A percentile compares a stretch with the other conserved stretches of the same genome.
Conservation (phyloP, 2,888 invertebrate genomes). For the Noctua fimbriata region DNA sequence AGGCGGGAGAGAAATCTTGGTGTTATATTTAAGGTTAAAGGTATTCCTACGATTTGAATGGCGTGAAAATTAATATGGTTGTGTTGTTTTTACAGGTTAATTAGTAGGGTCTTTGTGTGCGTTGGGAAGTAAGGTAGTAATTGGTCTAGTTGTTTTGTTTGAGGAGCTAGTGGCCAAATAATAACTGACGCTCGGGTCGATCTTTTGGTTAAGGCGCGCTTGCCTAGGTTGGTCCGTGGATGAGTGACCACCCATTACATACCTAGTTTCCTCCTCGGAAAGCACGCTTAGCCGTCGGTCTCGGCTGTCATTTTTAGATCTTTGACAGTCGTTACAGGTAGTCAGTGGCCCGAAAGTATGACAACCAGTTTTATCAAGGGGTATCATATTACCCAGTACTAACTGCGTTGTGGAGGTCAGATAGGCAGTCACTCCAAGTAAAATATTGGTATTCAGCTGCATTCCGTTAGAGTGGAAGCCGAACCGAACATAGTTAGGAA, state of each 20-base stretch:
- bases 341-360: too few relatives aligned
- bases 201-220: neutral
- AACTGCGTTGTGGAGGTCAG: neutral
- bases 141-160: neutral
- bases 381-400: neutral
- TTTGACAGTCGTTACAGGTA: neutral
- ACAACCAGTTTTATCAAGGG: too few relatives aligned
- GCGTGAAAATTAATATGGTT: conserved; percentile 13
- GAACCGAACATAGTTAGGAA: neutral
- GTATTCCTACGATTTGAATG: conserved; percentile 42
- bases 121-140: neutral
- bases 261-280: neutral
- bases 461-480: neutral
- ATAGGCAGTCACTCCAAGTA: neutral
- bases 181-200: neutral
- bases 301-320: neutral
- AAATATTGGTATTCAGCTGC: neutral
- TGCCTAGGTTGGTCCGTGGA: neutral
- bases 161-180: neutral
- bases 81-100: neutral
- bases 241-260: neutral
- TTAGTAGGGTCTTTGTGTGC: conserved; percentile 7
- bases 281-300: neutral
- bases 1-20: conserved; percentile 62
- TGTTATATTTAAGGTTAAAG: conserved; percentile 43